These are phyloP conservation scores for Halichondria panicea DNA, from an alignment of 37 sponge, comb jelly and placozoan genomes.

Conservation along the genomic window DNA sequence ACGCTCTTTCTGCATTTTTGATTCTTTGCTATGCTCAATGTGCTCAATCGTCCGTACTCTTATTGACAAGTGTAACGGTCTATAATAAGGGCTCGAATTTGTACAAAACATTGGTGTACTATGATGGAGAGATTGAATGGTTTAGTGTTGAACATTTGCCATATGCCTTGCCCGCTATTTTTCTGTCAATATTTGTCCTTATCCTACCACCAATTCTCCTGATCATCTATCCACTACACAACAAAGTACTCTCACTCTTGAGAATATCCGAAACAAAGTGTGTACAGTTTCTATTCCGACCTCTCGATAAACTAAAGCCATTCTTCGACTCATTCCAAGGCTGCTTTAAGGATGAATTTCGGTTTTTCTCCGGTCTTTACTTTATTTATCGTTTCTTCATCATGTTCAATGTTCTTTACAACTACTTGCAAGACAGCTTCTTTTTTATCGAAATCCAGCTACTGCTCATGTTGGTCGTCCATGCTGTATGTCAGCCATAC, in stretches of 20 bases:
- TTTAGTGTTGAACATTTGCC: background rate
- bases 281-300: background rate
- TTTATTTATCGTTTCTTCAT: slow-evolving; percentile 6
- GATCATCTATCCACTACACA: background rate
- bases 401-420: background rate
- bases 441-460: slow-evolving; percentile 5
- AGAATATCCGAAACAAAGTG: background rate
- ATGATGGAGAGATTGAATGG: background rate
- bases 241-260: background rate
- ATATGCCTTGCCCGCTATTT: slow-evolving; percentile 9
- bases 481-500: slow-evolving; percentile 15
- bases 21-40: slow-evolving; percentile 34
- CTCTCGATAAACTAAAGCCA: slow-evolving; percentile 4
- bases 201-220: slow-evolving; percentile 2
- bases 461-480: background rate
- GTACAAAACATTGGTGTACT: background rate
- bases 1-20: slow-evolving; percentile 34
- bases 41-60: slow-evolving; percentile 1
- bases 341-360: slow-evolving; percentile 6
- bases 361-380: slow-evolving; percentile 8
- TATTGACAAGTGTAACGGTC: background rate
- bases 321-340: slow-evolving; percentile 18
- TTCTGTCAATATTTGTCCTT: background rate
- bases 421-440: background rate
- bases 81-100: background rate